phyloP scores from a whole-genome alignment of 2,113 vertebrate species.

The Gymnogyps californianus region DNA sequence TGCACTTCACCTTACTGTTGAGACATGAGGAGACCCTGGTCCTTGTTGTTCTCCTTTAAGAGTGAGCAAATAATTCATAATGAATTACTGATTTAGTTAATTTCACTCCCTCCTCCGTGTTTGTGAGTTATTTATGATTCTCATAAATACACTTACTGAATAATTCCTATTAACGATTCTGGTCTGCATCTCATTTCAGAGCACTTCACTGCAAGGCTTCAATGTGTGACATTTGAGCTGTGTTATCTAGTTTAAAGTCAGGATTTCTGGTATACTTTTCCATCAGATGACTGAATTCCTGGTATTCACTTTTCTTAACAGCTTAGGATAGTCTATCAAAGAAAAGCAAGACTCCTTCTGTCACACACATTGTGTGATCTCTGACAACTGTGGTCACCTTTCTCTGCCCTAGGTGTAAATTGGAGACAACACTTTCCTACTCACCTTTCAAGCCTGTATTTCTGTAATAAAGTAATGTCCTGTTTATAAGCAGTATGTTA shows the following conservation, averaged over 20 bases:
- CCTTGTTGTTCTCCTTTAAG: neutral
- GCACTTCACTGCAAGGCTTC: neutral
- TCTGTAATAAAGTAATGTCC: neutral
- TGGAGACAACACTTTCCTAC: neutral
- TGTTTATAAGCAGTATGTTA: neutral
- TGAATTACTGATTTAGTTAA: slow-evolving; percentile 23
- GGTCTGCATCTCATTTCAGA: neutral
- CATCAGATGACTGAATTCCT: neutral
- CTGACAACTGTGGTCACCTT: neutral
- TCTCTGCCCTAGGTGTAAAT: neutral
- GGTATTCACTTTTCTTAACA: neutral
- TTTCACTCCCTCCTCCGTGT: neutral
- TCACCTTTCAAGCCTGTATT: neutral
- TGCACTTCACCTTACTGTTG: neutral
- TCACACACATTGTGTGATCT: neutral
- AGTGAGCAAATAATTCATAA: neutral
- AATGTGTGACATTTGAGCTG: neutral
- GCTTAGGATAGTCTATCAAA: neutral
- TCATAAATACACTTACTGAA: neutral
- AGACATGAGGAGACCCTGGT: neutral
- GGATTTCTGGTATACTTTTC: neutral
- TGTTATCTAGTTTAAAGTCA: neutral
- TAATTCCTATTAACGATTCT: neutral
- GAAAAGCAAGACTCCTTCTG: neutral
- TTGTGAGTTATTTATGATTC: slow-evolving; percentile 37